Evolutionary conservation across 2,888 invertebrate genomes (phyloP).

Genomic region (Lissocephala sabroskyi): DNA sequence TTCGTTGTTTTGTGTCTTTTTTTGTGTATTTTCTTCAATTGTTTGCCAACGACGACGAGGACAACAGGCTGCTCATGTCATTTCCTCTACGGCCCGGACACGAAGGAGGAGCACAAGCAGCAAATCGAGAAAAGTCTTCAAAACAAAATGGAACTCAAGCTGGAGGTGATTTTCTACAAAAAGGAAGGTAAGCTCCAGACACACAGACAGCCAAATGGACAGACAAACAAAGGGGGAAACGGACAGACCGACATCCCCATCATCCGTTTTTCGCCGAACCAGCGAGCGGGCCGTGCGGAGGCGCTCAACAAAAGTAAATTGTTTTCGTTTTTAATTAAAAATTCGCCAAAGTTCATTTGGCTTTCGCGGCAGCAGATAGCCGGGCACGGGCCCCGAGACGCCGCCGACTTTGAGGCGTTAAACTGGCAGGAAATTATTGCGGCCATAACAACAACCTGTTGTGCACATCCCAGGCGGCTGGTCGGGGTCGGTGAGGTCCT

Average conservation of each 20-base stretch:
- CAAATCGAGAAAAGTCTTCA: conserved; percentile 93
- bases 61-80: conserved; percentile 87
- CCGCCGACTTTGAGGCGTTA: no score
- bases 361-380: conserved; percentile 14
- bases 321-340: conserved; percentile 52
- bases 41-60: conserved; percentile 29
- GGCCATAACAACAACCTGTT: no score
- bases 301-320: conserved; percentile 24
- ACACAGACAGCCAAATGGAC: no score
- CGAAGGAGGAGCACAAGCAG: conserved; percentile 88
- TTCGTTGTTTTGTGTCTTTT: conserved; percentile 32
- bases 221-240: no score
- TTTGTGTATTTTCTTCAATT: conserved; percentile 55
- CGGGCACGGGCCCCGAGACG: no score
- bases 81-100: conserved; percentile 93
- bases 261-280: no score
- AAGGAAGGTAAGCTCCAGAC: conserved; percentile 93
- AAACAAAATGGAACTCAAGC: conserved; percentile 91
- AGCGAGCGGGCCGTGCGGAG: not conserved
- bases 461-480: no score
- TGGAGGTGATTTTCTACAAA: conserved; percentile 95
- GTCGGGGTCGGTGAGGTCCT: no score
- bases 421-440: conserved; percentile 32
- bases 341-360: conserved; percentile 26
- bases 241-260: no score